Evolutionary conservation across 2,888 invertebrate genomes (phyloP), one percentile per base, ranked within the genome.

Genomic region (Litoditis marina): DNA sequence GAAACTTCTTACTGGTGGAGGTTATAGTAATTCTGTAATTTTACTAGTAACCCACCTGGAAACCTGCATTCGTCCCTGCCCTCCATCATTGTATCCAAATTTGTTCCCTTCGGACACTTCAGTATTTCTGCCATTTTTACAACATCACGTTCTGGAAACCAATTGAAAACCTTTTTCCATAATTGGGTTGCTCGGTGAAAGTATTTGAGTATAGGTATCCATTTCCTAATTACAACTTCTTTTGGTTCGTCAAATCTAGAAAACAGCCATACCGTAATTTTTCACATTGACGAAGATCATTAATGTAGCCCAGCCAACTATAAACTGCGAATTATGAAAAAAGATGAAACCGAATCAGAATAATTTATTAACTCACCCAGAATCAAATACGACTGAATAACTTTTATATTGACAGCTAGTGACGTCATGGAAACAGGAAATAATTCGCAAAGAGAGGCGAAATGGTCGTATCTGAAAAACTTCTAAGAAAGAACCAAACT

Each of bases 341-440:
- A 46, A 27, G 32, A 7, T 22, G 19, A 11, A 54, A 25, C 28
- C 8, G 16, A 13, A 25, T 13, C 49, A 11, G 27, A 25, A 19
- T 22, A 46, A 27, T 11, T 7, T 13, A 13, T 13, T 61, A 42
- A 30, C 39, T 56, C 44, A 76, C 76, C 62, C 31, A 68, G 64
- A 25, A 74, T 65, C 49, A 66, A 66, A 59, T 65, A 72, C 39
- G 69, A 71, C n/a, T 69, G 60, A 16, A 71, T 27, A 39, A 73
- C 68, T 16, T 61, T 58, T 52, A 73, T 52, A 47, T 68, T 70
- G 27, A 76, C 39, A 8, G 73, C 76, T 19, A 76, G 59, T 6
- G 74, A 67, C 19, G 69, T 57, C 69, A 74, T 74, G 2, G 76
- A 76, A 32, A 74, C 69, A 34, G 76, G 76, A 65, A 66, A 68